Base-by-base conservation (phyloP, 2,797 vertebrate species). In the Ibycter americanus region DNA sequence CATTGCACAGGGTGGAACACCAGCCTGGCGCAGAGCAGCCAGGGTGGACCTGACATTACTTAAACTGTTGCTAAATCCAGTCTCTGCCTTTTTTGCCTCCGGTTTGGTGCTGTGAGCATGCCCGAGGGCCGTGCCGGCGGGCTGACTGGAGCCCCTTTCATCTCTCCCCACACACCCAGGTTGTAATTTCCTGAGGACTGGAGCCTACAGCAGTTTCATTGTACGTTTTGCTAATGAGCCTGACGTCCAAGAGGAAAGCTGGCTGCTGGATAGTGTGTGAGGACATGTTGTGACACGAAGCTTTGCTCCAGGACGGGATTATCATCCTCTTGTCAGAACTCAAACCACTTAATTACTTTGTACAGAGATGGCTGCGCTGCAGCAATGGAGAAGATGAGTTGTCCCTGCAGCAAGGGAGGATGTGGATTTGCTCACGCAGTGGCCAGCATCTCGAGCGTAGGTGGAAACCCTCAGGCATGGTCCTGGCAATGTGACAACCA, bases 261-360 rank as follows among this genome's bases (percentile, higher is more conserved):
- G 1, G 27, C 54, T 47, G 46, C 31, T 1, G 4, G 42, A 20
- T 1, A 66, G n/a, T 23, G 0, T 22, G 61, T 20, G 14, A 56
- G 67, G 54, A 89, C 42, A 15, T 6, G 29, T 44, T 22, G 55
- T 12, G 49, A 67, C 47, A 38, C 0, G 23, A 49, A 42, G 27
- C 25, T 36, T 22, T 9, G 3, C 54, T 79, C 68, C 55, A n/a
- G 61, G 54, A 49, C 0, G 2, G 73, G 61, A 72, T 61, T 36
- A 62, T 79, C 36, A 5, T 40, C 40, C 23, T n/a, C 66, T 52
- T 36, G 52, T 49, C 63, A 23, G 56, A 38, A 65, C 38, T 40
- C 59, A 72, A 55, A 83, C 17, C 6, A 1, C 26, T 55, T 42
- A 19, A 47, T 70, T 54, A 15, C 76, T 70, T 27, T 12, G 34